These are phyloP conservation scores for Drosophila incognita DNA, from an alignment of 2,888 invertebrate genomes.

Conservation along the genomic window DNA sequence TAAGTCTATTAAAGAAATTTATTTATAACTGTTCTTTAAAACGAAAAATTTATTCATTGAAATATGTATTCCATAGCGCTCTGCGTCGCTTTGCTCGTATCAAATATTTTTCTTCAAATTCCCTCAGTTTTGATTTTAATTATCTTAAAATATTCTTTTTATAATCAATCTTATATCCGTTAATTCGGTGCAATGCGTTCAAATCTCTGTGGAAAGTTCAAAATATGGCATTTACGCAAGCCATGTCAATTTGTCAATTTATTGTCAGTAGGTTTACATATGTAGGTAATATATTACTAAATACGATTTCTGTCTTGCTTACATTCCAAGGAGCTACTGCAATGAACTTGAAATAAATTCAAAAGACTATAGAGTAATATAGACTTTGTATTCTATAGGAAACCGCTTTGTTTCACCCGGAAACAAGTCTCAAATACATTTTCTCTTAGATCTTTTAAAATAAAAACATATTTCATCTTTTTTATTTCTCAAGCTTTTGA, in stretches of 20 bases:
- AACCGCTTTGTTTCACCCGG: no score
- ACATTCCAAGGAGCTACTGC: not conserved
- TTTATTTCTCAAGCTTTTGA: no score
- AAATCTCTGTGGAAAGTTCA: not conserved
- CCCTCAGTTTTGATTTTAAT: not conserved
- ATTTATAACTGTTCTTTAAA: not conserved
- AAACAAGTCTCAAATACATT: no score
- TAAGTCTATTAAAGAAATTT: not conserved
- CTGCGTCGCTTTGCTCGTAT: not conserved
- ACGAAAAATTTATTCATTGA: not conserved
- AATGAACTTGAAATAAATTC: not conserved
- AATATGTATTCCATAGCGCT: not conserved
- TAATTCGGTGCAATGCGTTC: not conserved
- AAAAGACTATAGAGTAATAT: not conserved
- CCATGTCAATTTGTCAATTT: not conserved
- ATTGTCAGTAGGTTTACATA: not conserved
- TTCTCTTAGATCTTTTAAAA: no score
- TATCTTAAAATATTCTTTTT: not conserved
- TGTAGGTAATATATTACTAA: not conserved
- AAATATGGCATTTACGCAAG: not conserved
- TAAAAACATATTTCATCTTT: no score
- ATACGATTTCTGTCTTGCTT: not conserved
- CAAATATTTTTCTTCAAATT: not conserved
- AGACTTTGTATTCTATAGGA: no score
- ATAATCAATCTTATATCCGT: not conserved